phyloP scores from a whole-genome alignment of 2,113 vertebrate genomes.

The Neolamprologus cancellatus region DNA sequence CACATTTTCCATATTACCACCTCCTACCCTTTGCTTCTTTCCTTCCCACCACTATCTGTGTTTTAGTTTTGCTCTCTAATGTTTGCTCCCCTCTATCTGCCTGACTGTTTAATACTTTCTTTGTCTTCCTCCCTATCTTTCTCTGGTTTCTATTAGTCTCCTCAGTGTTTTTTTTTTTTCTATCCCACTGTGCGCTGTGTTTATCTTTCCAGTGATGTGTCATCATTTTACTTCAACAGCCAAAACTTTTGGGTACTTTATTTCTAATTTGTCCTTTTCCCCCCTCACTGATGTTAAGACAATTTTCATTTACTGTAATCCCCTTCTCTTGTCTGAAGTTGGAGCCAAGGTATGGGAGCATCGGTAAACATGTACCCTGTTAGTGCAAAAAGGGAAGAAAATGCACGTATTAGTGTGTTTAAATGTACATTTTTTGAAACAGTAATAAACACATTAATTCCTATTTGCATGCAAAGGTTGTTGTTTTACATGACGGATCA shows the following conservation, averaged over 20 bases:
- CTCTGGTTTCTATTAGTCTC: background rate
- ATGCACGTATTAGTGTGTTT: background rate
- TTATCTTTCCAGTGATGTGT: background rate
- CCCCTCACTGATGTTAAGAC: background rate
- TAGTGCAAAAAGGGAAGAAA: background rate
- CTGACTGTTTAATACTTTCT: background rate
- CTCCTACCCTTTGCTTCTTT: conserved; percentile 9
- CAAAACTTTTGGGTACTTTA: background rate
- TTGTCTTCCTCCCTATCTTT: background rate
- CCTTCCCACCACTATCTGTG: conserved; percentile 7
- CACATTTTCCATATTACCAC: conserved; percentile 58
- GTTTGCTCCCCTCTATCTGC: background rate
- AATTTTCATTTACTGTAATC: background rate
- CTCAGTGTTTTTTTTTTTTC: background rate
- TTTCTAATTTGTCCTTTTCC: background rate
- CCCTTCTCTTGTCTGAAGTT: background rate
- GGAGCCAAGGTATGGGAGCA: background rate
- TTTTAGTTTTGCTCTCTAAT: background rate
- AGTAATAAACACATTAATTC: background rate
- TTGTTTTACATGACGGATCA: background rate
- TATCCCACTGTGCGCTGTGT: background rate
- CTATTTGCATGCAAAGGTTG: background rate
- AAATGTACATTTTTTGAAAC: background rate
- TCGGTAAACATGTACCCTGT: background rate
- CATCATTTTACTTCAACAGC: background rate